Percentiles rank a stretch among this genome's conserved stretches.
Conservation (phyloP, 2,888 invertebrate genomes). For the Tenthredo livida region DNA sequence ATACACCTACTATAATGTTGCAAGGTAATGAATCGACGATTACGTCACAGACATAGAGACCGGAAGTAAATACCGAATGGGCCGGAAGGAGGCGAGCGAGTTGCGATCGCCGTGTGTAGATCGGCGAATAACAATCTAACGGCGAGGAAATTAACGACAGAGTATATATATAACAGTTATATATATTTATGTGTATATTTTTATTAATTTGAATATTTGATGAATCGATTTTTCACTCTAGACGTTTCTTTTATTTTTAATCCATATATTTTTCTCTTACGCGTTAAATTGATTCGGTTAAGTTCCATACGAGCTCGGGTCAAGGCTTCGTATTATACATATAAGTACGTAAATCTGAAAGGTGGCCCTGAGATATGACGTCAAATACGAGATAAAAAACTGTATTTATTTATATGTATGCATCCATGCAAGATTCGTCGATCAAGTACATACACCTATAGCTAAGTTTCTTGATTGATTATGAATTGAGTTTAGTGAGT, state of each 20-base stretch:
- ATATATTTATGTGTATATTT: neutral
- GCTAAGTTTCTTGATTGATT: neutral
- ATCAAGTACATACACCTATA: neutral
- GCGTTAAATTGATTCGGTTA: neutral
- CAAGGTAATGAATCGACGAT: constrained; percentile 6
- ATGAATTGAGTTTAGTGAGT: neutral
- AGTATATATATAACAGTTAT: neutral
- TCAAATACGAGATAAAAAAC: neutral
- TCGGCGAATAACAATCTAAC: constrained; percentile 20
- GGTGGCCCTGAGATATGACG: neutral
- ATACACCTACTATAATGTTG: neutral
- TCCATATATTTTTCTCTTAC: neutral
- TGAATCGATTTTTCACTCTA: neutral
- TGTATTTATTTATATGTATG: neutral
- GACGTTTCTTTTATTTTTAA: neutral
- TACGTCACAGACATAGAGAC: neutral
- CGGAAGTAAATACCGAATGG: constrained; percentile 44
- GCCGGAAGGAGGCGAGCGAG: constrained; percentile 34
- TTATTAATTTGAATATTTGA: neutral
- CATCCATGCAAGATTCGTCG: neutral
- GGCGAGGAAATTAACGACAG: neutral
- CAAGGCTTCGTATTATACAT: neutral
- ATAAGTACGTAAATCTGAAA: constrained; percentile 5
- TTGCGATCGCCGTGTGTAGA: constrained; percentile 1
- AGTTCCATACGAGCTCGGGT: neutral